These are phyloP conservation scores for Drosophila kanapiae DNA, from an alignment of 1,140 invertebrate species.

Conservation along the genomic window DNA sequence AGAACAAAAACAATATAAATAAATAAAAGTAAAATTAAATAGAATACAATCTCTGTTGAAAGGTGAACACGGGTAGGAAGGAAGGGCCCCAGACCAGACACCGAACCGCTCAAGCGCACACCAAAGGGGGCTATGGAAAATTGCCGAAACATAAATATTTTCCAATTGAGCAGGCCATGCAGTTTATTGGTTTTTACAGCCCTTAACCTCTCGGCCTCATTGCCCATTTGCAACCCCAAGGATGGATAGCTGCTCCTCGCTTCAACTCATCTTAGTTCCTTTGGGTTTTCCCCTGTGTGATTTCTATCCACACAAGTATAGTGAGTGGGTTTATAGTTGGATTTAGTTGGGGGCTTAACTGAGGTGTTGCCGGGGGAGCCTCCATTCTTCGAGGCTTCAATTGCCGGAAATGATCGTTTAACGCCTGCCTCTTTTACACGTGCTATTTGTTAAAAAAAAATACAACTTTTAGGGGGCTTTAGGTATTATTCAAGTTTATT, in stretches of 20 bases:
- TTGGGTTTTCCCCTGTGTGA: conserved; percentile 7
- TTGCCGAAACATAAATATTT: conserved; percentile 49
- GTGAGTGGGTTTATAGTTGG: background rate
- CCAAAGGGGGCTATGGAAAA: conserved; percentile 12
- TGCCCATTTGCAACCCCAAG: background rate
- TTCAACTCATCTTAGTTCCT: conserved; percentile 20
- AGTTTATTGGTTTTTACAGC: conserved; percentile 71
- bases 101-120: conserved; percentile 35
- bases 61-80: conserved; percentile 22
- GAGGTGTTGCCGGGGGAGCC: conserved; percentile 5
- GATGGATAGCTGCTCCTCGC: background rate
- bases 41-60: conserved; percentile 25
- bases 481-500: background rate
- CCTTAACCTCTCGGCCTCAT: conserved; percentile 24
- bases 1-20: background rate
- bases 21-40: conserved; percentile 31
- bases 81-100: background rate
- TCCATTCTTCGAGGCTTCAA: conserved; percentile 12
- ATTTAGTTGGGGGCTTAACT: background rate
- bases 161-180: conserved; percentile 63
- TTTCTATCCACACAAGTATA: background rate
- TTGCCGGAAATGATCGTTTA: conserved; percentile 46
- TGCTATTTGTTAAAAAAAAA: background rate
- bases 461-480: too few relatives aligned
- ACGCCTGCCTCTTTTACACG: conserved; percentile 22